Conservation (phyloP, 1,140 invertebrate genomes). For the Galleria mellonella region DNA sequence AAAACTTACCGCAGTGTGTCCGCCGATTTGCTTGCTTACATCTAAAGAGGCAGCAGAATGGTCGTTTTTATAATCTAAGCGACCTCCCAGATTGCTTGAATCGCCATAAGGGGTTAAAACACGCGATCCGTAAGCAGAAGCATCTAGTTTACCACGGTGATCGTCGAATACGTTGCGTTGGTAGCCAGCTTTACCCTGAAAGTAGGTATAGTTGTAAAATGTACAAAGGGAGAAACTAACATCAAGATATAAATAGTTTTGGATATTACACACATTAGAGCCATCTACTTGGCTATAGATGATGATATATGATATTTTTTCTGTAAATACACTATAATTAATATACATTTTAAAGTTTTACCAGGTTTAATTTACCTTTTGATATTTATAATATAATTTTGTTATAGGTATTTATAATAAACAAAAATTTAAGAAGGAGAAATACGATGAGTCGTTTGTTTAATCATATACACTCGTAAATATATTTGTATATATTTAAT, state of each 20-base stretch:
- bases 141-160: conserved; percentile 29
- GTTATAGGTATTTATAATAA: too few relatives aligned
- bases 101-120: conserved; percentile 32
- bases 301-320: too few relatives aligned
- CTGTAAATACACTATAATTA: too few relatives aligned
- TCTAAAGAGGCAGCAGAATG: conserved; percentile 36
- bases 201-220: neutral
- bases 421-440: too few relatives aligned
- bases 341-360: too few relatives aligned
- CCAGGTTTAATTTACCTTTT: too few relatives aligned
- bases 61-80: conserved; percentile 29
- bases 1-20: conserved; percentile 10
- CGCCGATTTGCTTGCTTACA: conserved; percentile 36
- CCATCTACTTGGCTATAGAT: too few relatives aligned
- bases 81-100: conserved; percentile 33
- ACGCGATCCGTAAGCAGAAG: conserved; percentile 27
- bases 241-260: neutral
- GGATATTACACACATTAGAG: neutral
- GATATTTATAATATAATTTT: too few relatives aligned
- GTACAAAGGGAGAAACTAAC: neutral
- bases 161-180: conserved; percentile 42
- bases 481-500: too few relatives aligned
- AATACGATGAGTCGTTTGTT: too few relatives aligned
- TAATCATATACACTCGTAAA: too few relatives aligned
- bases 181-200: conserved; percentile 39